A percentile compares a stretch with the other conserved stretches of the same genome.
These are phyloP conservation scores for Lophius americanus DNA, from an alignment of 2,797 vertebrate genomes.

Conservation along the genomic window DNA sequence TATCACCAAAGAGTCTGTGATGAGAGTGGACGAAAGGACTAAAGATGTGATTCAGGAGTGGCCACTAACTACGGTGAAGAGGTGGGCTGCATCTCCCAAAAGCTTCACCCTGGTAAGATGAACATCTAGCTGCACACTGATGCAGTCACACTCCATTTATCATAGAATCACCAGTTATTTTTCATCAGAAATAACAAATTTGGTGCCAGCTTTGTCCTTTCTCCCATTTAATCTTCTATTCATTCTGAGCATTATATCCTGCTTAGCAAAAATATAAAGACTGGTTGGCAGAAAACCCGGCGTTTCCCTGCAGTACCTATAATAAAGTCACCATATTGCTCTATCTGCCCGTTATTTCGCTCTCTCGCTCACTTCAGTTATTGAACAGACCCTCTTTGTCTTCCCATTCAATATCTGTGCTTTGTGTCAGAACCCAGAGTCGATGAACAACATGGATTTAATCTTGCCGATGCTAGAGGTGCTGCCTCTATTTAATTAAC, in stretches of 20 bases:
- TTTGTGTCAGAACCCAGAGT: slow-evolving; percentile 50
- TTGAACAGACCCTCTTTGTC: slow-evolving; percentile 50
- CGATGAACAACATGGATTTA: slow-evolving; percentile 48
- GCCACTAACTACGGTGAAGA: slow-evolving; percentile 97
- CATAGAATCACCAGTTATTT: neutral
- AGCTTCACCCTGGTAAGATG: slow-evolving; percentile 95
- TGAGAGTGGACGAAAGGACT: slow-evolving; percentile 97
- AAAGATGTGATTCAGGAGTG: slow-evolving; percentile 99
- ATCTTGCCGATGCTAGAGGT: slow-evolving; percentile 46
- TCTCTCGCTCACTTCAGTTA: slow-evolving; percentile 37
- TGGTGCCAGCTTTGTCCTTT: slow-evolving; percentile 4
- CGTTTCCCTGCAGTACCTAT: slow-evolving; percentile 19
- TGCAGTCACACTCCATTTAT: neutral
- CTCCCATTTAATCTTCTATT: neutral
- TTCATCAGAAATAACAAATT: neutral
- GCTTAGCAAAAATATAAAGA: slow-evolving; percentile 17
- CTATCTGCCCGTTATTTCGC: slow-evolving; percentile 21
- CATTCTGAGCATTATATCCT: neutral
- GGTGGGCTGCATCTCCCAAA: slow-evolving; percentile 98
- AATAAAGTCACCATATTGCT: slow-evolving; percentile 26
- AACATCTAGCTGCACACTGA: neutral
- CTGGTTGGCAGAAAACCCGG: slow-evolving; percentile 12
- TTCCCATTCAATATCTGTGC: slow-evolving; percentile 49
- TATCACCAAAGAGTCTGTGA: slow-evolving; percentile 98
- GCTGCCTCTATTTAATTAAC: slow-evolving; percentile 43